A percentile compares a stretch with the other conserved stretches of the same genome.
Evolutionary conservation across 1,140 invertebrate species (phyloP).

Genomic region (Andricus grossulariae): DNA sequence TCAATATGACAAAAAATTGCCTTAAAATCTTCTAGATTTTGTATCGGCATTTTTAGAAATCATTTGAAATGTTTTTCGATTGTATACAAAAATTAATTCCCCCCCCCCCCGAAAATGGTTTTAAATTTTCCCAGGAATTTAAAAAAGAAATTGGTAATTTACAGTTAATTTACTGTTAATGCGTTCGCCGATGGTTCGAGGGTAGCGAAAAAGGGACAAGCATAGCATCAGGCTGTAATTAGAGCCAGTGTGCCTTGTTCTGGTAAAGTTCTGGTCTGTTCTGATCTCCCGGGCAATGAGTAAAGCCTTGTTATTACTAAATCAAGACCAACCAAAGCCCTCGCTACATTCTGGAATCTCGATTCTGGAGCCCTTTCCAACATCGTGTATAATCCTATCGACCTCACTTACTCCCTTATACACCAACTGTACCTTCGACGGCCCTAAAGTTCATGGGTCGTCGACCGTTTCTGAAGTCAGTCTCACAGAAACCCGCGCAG

Average conservation of each 20-base stretch:
- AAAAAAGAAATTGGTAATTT: too few relatives aligned
- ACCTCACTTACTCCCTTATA: conserved; percentile 19
- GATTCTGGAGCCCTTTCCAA: conserved; percentile 40
- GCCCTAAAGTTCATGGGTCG: conserved; percentile 25
- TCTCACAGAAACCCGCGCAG: neutral
- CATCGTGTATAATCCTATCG: conserved; percentile 50
- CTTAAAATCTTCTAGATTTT: too few relatives aligned
- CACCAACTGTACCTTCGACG: conserved; percentile 21
- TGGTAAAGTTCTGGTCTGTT: neutral
- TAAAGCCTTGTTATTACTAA: conserved; percentile 56
- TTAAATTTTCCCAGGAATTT: too few relatives aligned
- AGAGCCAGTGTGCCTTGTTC: neutral
- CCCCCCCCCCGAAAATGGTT: too few relatives aligned
- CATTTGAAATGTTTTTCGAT: too few relatives aligned
- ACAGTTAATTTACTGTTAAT: too few relatives aligned
- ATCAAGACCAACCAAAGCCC: conserved; percentile 48
- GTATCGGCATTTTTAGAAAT: too few relatives aligned
- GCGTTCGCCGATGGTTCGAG: neutral
- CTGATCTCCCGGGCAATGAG: neutral
- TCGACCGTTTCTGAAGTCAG: neutral
- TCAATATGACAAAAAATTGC: too few relatives aligned
- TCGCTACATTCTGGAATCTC: conserved; percentile 27
- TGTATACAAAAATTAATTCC: too few relatives aligned
- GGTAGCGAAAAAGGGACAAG: neutral
- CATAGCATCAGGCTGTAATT: neutral